These are phyloP conservation scores for Nylanderia fulva DNA, from an alignment of 1,140 invertebrate genomes.

Conservation along the genomic window DNA sequence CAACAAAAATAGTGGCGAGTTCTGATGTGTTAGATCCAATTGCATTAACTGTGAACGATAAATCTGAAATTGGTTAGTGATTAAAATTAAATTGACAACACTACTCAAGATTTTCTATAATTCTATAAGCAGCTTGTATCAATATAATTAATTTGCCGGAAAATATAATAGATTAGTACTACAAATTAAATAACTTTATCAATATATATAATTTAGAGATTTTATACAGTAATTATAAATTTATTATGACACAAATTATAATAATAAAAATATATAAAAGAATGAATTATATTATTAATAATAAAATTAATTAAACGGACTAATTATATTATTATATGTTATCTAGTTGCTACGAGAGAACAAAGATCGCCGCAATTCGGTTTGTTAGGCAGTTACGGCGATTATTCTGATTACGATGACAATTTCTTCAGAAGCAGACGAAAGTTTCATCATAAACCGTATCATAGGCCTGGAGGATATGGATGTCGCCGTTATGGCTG, in stretches of 20 bases:
- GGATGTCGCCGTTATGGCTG: slow-evolving; percentile 71
- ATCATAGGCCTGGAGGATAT: slow-evolving; percentile 59
- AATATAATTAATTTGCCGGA: no score
- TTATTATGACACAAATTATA: no score
- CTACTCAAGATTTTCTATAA: neutral
- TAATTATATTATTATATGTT: neutral
- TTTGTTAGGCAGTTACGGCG: slow-evolving; percentile 31
- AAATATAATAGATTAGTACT: no score
- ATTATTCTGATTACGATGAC: slow-evolving; percentile 47
- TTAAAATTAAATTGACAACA: slow-evolving; percentile 5
- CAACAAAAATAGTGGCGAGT: neutral
- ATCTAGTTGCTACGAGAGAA: slow-evolving; percentile 46
- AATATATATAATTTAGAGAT: no score
- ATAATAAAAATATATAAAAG: no score
- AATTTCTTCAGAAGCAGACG: slow-evolving; percentile 32
- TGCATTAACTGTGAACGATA: neutral
- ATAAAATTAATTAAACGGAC: neutral
- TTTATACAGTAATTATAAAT: no score
- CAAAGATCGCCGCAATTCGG: slow-evolving; percentile 69
- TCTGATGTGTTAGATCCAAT: slow-evolving; percentile 15
- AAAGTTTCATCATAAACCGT: slow-evolving; percentile 18
- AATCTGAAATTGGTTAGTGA: slow-evolving; percentile 46
- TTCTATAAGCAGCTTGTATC: neutral
- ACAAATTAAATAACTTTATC: neutral
- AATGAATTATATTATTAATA: no score